Evolutionary conservation across 2,113 vertebrate genomes (phyloP).

Genomic region (Rhagologus leucostigma): DNA sequence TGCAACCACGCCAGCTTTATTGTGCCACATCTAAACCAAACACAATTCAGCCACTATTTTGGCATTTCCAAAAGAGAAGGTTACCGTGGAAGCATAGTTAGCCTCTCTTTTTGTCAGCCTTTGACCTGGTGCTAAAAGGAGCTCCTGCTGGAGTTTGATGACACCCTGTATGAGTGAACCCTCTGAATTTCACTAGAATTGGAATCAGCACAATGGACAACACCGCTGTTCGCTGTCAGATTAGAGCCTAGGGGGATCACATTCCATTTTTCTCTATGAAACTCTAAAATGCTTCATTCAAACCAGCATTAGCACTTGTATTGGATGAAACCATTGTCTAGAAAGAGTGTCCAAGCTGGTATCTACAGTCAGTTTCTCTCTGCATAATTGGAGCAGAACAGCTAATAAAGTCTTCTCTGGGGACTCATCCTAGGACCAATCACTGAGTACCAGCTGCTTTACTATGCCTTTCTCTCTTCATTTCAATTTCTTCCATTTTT

Average conservation of each 20-base stretch:
- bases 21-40: not conserved
- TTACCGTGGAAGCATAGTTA: not conserved
- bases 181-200: not conserved
- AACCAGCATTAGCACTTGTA: not conserved
- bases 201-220: not conserved
- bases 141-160: not conserved
- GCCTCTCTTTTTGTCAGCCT: not conserved
- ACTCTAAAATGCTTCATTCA: not conserved
- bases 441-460: not conserved
- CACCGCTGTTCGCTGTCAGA: not conserved
- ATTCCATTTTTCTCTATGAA: not conserved
- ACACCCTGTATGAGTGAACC: not conserved
- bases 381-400: not conserved
- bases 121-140: not conserved
- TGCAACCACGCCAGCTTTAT: not conserved
- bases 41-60: not conserved
- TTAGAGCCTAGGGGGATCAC: not conserved
- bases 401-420: not conserved
- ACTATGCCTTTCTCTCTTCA: not conserved
- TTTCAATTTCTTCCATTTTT: not conserved
- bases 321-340: not conserved
- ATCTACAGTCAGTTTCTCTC: not conserved
- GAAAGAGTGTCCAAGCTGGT: not conserved
- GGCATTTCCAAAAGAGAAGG: not conserved
- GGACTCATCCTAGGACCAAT: not conserved